These are phyloP conservation scores for Hoplodrina ambigua DNA, from an alignment of 2,888 invertebrate genomes.

Conservation along the genomic window DNA sequence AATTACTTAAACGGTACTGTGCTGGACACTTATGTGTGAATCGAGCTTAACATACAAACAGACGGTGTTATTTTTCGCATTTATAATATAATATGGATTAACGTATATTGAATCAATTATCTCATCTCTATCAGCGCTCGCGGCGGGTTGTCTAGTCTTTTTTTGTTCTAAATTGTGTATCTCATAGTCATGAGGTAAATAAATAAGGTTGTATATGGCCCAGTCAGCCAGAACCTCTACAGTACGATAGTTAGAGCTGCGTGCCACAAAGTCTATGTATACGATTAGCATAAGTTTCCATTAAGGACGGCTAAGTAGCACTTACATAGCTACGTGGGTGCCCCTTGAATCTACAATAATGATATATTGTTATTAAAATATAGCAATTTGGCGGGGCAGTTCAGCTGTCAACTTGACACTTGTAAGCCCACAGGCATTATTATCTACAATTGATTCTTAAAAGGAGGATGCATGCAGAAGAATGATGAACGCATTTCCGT, in stretches of 20 bases:
- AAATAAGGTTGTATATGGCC: no score
- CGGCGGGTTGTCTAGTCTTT: no score
- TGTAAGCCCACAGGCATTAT: slow-evolving; percentile 18
- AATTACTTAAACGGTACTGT: no score
- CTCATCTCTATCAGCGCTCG: no score
- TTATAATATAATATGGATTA: no score
- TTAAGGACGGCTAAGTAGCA: slow-evolving; percentile 30
- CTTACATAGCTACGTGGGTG: slow-evolving; percentile 36
- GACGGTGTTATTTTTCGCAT: no score
- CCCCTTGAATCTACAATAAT: slow-evolving; percentile 36
- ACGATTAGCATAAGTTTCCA: slow-evolving; percentile 49
- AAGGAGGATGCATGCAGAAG: neutral
- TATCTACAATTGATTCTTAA: slow-evolving; percentile 35
- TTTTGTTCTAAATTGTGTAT: no score
- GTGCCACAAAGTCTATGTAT: slow-evolving; percentile 29
- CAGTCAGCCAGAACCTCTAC: no score
- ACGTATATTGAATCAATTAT: no score
- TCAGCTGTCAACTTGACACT: slow-evolving; percentile 23
- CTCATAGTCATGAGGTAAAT: no score
- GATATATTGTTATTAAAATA: slow-evolving; percentile 31
- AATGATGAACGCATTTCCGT: neutral
- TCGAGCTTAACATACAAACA: no score
- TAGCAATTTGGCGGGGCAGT: slow-evolving; percentile 9
- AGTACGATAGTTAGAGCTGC: slow-evolving; percentile 22
- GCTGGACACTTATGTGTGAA: no score